Base-by-base conservation (phyloP, 2,888 invertebrate genomes). In the Colletes collaris region DNA sequence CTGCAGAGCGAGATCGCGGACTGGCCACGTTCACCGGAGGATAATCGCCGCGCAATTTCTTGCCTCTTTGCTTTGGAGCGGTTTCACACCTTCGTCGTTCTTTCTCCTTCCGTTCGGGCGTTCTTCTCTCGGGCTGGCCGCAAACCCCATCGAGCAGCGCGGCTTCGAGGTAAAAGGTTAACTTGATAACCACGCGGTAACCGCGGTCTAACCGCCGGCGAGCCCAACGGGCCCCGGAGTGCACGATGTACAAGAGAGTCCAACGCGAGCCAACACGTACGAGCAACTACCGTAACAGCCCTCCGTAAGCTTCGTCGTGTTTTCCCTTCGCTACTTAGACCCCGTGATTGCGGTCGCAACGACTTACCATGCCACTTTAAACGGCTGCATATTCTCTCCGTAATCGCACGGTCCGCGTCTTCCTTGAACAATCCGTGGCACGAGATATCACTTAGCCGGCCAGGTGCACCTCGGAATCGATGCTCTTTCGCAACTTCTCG, bases 11-110 rank as follows among this genome's bases (percentile, higher is more conserved):
- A 27, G 27, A 72, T 70, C 59, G 74, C 50, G 70, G 35, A 46
- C 53, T 49, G 69, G 58, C 81, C 78, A 75, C 72, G 76, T 83
- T 92, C 90, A 90, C 89, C 82, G 58, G 86, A 89, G 89, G 91
- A 92, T 92, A 92, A 92, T 92, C 91, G 91, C 86, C 44, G 87
- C 91, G 92, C 92, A 92, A 92, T 92, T 92, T 92, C 91, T 90
- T 89, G 89, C 88, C 92, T 92, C 92, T 92, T 92, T 92, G 92
- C 92, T 92, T 89, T 91, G 90, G 91, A 92, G 92, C 90, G 92
- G 92, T 92, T 93, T 93, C 92, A 92, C 92, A 93, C 92, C 92
- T 93, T 87, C 81, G 75, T 78, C 73, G 81, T 79, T 79, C 77
- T 53, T 44, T 82, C 78, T 69, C 76, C 63, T 68, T 64, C 69